phyloP scores from a whole-genome alignment of 2,797 vertebrate species.

The Trachurus trachurus region DNA sequence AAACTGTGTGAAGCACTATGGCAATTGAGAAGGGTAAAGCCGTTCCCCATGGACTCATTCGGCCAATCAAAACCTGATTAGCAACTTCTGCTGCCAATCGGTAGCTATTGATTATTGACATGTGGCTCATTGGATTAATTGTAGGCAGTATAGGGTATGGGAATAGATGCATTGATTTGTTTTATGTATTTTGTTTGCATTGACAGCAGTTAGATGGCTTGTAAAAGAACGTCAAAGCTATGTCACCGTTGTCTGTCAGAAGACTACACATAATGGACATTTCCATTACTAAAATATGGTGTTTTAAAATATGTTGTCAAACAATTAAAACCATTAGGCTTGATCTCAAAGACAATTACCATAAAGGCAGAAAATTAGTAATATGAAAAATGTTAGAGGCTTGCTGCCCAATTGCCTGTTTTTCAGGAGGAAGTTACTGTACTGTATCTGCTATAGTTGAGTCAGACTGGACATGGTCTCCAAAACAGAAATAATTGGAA shows the following conservation, averaged over 20 bases:
- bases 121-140: constrained; percentile 78
- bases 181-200: constrained; percentile 77
- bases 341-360: constrained; percentile 23
- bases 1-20: constrained; percentile 15
- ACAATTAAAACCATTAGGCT: constrained; percentile 19
- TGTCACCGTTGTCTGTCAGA: constrained; percentile 27
- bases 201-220: constrained; percentile 53
- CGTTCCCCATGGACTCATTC: constrained; percentile 66
- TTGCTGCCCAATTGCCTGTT: constrained; percentile 7
- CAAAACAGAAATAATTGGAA: constrained; percentile 34
- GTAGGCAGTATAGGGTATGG: constrained; percentile 63
- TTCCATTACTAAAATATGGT: constrained; percentile 4
- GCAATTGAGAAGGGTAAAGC: constrained; percentile 31
- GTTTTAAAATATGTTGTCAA: constrained; percentile 24
- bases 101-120: constrained; percentile 78
- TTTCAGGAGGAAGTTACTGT: neutral
- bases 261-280: constrained; percentile 21
- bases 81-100: constrained; percentile 68
- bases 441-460: constrained; percentile 6
- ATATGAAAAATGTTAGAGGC: neutral
- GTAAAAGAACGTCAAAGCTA: constrained; percentile 46
- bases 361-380: constrained; percentile 22
- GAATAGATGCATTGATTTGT: constrained; percentile 78
- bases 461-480: constrained; percentile 14
- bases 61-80: constrained; percentile 78